Evolutionary conservation across 1,140 invertebrate species (phyloP), one percentile per base, ranked within the genome.

Genomic region (Lepidurus packardi): DNA sequence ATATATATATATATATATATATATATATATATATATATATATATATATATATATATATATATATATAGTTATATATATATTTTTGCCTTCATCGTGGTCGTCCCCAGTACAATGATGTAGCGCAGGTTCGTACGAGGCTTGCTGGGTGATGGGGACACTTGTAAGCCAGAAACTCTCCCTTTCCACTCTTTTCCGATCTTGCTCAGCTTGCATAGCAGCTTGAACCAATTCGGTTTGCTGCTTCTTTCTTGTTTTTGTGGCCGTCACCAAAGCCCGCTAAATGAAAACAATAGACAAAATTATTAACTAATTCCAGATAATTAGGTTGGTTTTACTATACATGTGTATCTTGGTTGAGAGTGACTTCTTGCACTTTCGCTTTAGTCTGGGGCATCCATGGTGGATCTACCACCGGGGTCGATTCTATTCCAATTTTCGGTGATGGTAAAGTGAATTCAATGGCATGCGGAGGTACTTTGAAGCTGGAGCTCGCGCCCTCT

Each of bases 361-460:
- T 97, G 78, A 99, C 96, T 88, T 99, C 97, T 88, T 99, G 97
- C 42, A 99, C 96, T 87, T 99, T 99, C 1, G 95, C 95, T 85
- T 98, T 98, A 16, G 96, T 94, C 83, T 96, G 92, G 0, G 98
- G 95, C 90, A 96, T 95, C 98, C 98, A 99, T 0, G 98, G 97
- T 24, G 98, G 97, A 88, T 99, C 98, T 0, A 98, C 94, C 1
- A 99, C 95, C 2, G 94, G 93, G 78, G 96, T 86, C 43, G 92
- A 94, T 84, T 97, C 95, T 34, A 96, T 94, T 7, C 98, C 98
- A 81, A 99, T 98, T 75, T 80, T 80, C 0, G 98, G 98, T 0
- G 97, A 99, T 0, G 98, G 98, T 21, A 99, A 85, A 1, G 97
- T 99, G 83, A 99, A 99, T 83, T 99, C 98, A 80, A 99, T 99